These are phyloP conservation scores for Coracias cyanogaster DNA, from an alignment of 2,797 vertebrate genomes.

Conservation along the genomic window DNA sequence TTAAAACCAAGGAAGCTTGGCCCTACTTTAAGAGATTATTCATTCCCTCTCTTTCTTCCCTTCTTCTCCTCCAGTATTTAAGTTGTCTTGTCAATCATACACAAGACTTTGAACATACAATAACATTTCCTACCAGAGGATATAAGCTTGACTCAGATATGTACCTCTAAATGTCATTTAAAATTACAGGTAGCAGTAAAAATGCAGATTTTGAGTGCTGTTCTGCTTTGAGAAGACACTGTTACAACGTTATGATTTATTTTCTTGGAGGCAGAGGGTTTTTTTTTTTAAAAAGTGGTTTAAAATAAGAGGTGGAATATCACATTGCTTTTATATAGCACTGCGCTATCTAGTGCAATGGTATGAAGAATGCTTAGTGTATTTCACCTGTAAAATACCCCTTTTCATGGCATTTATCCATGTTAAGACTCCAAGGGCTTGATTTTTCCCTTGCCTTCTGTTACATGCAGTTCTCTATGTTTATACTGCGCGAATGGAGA, in stretches of 20 bases:
- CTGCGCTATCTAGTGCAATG: background rate
- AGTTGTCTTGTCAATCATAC: background rate
- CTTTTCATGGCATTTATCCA: background rate
- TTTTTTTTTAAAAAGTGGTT: background rate
- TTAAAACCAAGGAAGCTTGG: background rate
- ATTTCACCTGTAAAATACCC: background rate
- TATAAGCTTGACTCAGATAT: background rate
- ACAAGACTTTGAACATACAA: background rate
- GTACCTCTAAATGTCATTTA: background rate
- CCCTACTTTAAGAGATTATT: background rate
- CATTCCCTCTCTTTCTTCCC: background rate
- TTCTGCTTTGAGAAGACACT: background rate
- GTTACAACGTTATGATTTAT: background rate
- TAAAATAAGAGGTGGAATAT: background rate
- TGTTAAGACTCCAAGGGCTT: background rate
- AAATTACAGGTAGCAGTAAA: background rate
- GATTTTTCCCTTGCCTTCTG: background rate
- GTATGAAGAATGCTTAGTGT: background rate
- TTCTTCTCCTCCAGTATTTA: background rate
- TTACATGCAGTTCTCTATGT: background rate
- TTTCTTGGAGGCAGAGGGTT: background rate
- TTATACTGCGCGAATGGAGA: background rate
- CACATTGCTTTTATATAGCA: background rate
- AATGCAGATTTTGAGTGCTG: background rate
- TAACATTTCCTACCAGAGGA: background rate